Base-by-base conservation (phyloP, 2,888 invertebrate genomes). In the Zhengitettix transpicula region DNA sequence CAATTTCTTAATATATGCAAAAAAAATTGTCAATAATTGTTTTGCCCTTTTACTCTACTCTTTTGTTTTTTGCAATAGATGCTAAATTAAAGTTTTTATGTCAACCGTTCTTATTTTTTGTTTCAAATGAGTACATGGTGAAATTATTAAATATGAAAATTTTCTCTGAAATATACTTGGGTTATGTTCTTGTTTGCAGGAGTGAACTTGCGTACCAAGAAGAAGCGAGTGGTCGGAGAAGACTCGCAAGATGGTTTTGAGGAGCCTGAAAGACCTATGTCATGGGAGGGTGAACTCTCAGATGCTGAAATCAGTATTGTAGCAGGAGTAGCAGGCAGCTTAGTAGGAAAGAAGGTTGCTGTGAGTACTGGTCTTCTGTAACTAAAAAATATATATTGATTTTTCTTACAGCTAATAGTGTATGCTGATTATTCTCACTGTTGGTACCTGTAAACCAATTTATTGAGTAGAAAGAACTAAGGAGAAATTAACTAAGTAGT, bases 221-320 rank as follows among this genome's bases (percentile, higher is more conserved):
- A 79, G 55, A 74, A 79, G 8, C 80, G 81, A 10, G 77, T 61
- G 60, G 47, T 63, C 54, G 56, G 55, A 77, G 59, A 75, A 58
- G 70, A 69, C 58, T 65, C 66, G 12, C 63, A 64, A 42, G 64
- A 65, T 58, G 66, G 66, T 11, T 63, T 68, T 62, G 63, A 69
- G 62, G 73, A 73, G 57, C 74, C 75, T n/a, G 77, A 77, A 65
- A 75, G 93, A 58, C 93, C 93, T 56, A 94, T 94, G 93, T 92
- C 91, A 10, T 93, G 93, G 93, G 93, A 93, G 72, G 93, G 93
- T 10, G 92, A 91, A 72, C 79, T 93, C 12, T 92, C 91, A 1
- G 93, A 93, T 70, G 83, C 86, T n/a, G 90, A 90, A 70, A 75
- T 76, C 73, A 74, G 74, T 66, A 65, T 65, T 55, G 66, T 67